Base-by-base conservation (phyloP, 2,797 vertebrate genomes). In the Pipistrellus nathusii region DNA sequence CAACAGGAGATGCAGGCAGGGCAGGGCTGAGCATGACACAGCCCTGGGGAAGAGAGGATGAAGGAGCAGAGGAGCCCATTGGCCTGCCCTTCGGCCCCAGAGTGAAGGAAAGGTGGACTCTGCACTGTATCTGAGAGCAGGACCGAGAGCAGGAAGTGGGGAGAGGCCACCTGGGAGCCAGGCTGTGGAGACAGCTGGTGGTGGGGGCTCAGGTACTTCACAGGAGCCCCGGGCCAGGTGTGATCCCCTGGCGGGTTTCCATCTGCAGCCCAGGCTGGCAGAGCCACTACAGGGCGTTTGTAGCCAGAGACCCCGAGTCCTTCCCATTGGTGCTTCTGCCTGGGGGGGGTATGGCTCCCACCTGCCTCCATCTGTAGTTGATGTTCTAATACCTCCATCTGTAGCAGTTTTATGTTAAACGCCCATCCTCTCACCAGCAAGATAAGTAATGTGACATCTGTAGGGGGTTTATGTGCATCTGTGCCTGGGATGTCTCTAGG, bases 171-270 rank as follows among this genome's bases (percentile, higher is more conserved):
- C 17, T 32, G 21, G 30, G 66, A 75, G 27, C 46, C 75, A 46
- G 38, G 35, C 69, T 20, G 10, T 38, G 14, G 53, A 66, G 85
- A 44, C 35, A 41, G 30, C 44, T 81, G 86, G 68, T 18, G 5
- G 46, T 41, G 21, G 9, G n/a, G 27, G 46, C 57, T 27, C 8
- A 5, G 35, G 20, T 11, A 13, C 69, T 35, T 62, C 48, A n/a
- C 2, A 10, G 59, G 46, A 68, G 59, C 18, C 0, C 13, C 0
- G 1, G 18, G n/a, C 32, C 2, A 0, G 2, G 25, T 2, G 1
- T 41, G n/a, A 66, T 13, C 32, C 53, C 32, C 44, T 5, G 5
- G 23, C n/a, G 25, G 51, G 48, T 44, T 4, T 59, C 89, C 23
- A n/a, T 25, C 30, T 55, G 23, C 32, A 18, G 2, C 72, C 57